Evolutionary conservation across 2,888 invertebrate species (phyloP), one percentile per base, ranked within the genome.

Genomic region (Spialia ferax): DNA sequence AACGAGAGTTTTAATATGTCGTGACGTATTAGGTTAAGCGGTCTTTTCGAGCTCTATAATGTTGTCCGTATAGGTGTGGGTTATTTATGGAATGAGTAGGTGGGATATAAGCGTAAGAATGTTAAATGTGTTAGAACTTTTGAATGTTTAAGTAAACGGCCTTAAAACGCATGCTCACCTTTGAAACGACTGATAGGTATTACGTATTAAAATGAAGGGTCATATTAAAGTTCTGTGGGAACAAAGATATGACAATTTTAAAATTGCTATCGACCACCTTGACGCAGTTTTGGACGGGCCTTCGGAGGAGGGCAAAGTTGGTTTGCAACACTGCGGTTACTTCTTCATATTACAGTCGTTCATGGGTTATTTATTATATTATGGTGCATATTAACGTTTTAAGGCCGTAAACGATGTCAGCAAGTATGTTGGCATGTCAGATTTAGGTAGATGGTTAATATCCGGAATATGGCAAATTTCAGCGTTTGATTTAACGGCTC

Each of bases 1-100:
- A 80, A 79, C 78, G 80, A 77, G 80, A 77, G 75, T 76, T 75
- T 71, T 74, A 74, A 75, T 76, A 77, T 77, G 83, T 83, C 82
- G 83, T 81, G 81, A 83, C 75, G 75, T 77, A 71, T 68, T 87
- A 85, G 88, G 82, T 84, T 88, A 89, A 79, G 81, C 76, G 84
- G 82, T 87, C 86, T 86, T 84, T 74, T 79, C 80, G 85, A 83
- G 86, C 81, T 84, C 84, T 80, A 78, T 83, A 81, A 84, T 77
- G 82, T 85, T 86, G 86, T 85, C 83, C 85, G 81, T 87, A 83
- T 92, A 89, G 90, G 91, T 91, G 89, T 91, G 90, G 92, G 90
- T 88, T 89, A 89, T 89, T 88, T 89, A 90, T 90, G 87, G 84
- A 88, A 89, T 81, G 88, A 85, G 85, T 91, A 87, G 87, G 79